Evolutionary conservation across 2,888 invertebrate genomes (phyloP), one percentile per base, ranked within the genome.

Genomic region (Mactromeris polynyma): DNA sequence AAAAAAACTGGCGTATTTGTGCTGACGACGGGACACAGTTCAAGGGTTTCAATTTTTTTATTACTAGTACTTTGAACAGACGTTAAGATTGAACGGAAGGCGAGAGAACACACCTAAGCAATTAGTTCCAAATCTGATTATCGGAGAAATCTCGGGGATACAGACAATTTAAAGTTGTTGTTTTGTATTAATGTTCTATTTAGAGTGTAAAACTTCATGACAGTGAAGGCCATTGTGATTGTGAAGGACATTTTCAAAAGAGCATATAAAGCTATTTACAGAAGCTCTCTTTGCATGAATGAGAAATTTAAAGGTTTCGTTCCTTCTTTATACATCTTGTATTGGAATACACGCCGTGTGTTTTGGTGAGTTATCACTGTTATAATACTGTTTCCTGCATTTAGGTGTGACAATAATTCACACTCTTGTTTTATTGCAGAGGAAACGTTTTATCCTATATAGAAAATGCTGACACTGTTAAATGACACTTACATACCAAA

Each of bases 101-200:
- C 58, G n/a, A 26, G 26, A 64, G 26, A n/a, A 26, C 26, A 4
- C 58, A 64, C 26, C 26, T 9, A 64, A 64, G 7, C n/a, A n/a
- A 64, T 64, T 64, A 64, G 58, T 64, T 64, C 58, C 11, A n/a
- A 64, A 64, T 64, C 58, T 64, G 26, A 64, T 64, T 26, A 64
- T 26, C 4, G 26, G 58, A 7, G 26, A 64, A 51, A 64, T 64
- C 58, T 26, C 58, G 26, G 9, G 9, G 58, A 26, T 26, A 4
- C 26, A 64, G 58, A 3, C 58, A 64, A 46, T 64, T 64, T 64
- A 2, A 64, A 64, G 2, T 7, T 26, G 26, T 6, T 64, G 26
- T 64, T 64, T 26, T 11, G 58, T 64, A 64, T 26, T 26, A 26
- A n/a, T 26, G 0, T 64, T 64, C 58, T 64, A 3, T 64, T 3